phyloP scores from a whole-genome alignment of 2,888 invertebrate genomes.

The Drosophila nigritarsus region DNA sequence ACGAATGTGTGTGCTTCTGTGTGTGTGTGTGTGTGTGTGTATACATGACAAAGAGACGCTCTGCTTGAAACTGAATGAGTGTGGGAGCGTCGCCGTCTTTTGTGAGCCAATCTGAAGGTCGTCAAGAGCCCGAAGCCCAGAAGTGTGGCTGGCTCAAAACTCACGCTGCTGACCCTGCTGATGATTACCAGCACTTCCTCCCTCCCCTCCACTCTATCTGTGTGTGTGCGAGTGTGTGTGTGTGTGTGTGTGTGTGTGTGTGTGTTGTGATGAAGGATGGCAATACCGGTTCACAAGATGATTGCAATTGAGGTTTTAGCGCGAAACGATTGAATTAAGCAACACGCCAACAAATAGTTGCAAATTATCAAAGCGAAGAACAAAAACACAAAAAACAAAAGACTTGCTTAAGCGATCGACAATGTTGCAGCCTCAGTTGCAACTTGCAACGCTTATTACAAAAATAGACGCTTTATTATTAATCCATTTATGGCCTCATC shows the following conservation, averaged over 20 bases:
- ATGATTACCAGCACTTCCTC: conserved; percentile 4
- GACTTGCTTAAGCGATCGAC: background rate
- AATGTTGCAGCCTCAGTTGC: background rate
- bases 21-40: background rate
- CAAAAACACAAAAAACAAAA: background rate
- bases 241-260: conserved; percentile 1
- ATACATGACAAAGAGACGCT: conserved; percentile 11
- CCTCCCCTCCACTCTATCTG: background rate
- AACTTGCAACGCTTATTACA: background rate
- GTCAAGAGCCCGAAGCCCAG: conserved; percentile 50
- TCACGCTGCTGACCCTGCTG: conserved; percentile 6
- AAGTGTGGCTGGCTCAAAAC: conserved; percentile 25
- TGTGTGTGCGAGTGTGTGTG: background rate
- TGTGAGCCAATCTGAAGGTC: conserved; percentile 62
- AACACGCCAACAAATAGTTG: conserved; percentile 43
- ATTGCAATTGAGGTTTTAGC: conserved; percentile 48
- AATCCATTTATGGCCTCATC: background rate
- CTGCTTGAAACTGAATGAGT: conserved; percentile 30
- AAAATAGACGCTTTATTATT: background rate
- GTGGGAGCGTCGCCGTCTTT: conserved; percentile 59
- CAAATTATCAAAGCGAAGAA: conserved; percentile 41
- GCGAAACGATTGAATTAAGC: conserved; percentile 40
- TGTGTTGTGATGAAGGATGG: conserved; percentile 43
- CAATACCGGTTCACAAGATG: conserved; percentile 39
- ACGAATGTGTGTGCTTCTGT: background rate